A percentile compares a stretch with the other conserved stretches of the same genome.
Conservation (phyloP, 2,113 vertebrate species). For the Poecilia latipinna region DNA sequence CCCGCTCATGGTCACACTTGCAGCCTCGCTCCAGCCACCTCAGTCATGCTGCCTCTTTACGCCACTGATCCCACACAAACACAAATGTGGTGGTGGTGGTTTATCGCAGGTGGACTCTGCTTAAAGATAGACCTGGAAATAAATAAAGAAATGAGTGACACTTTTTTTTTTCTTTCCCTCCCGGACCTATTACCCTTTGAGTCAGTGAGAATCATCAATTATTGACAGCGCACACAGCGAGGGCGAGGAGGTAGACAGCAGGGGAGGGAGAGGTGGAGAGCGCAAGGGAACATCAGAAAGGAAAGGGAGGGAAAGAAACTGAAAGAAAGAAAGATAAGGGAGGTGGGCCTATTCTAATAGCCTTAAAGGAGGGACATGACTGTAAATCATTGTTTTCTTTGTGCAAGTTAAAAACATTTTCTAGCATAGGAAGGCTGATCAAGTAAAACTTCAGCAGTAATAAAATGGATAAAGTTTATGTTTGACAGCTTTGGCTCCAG, state of each 20-base stretch:
- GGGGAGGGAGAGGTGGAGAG: conserved; percentile 65
- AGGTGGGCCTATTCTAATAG: background rate
- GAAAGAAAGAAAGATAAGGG: background rate
- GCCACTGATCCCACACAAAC: conserved; percentile 25
- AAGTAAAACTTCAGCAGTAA: too few relatives aligned
- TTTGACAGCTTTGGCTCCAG: too few relatives aligned
- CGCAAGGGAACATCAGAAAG: background rate
- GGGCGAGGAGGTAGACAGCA: conserved; percentile 74
- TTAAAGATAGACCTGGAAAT: conserved; percentile 54
- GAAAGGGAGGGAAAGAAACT: conserved; percentile 1
- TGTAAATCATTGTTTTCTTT: background rate
- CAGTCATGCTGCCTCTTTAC: conserved; percentile 1
- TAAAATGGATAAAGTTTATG: too few relatives aligned
- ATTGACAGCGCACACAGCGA: conserved; percentile 77
- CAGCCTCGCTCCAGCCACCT: background rate
- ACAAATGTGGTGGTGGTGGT: conserved; percentile 12
- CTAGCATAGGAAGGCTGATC: too few relatives aligned
- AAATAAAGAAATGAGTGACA: conserved; percentile 62
- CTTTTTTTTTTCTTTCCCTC: conserved; percentile 48
- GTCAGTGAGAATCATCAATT: conserved; percentile 79
- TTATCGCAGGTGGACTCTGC: conserved; percentile 23
- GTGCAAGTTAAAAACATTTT: too few relatives aligned
- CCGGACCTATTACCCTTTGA: conserved; percentile 80
- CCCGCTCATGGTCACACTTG: conserved; percentile 64
- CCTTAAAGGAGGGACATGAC: background rate